phyloP scores from a whole-genome alignment of 2,113 vertebrate species.

The Cathartes aura region DNA sequence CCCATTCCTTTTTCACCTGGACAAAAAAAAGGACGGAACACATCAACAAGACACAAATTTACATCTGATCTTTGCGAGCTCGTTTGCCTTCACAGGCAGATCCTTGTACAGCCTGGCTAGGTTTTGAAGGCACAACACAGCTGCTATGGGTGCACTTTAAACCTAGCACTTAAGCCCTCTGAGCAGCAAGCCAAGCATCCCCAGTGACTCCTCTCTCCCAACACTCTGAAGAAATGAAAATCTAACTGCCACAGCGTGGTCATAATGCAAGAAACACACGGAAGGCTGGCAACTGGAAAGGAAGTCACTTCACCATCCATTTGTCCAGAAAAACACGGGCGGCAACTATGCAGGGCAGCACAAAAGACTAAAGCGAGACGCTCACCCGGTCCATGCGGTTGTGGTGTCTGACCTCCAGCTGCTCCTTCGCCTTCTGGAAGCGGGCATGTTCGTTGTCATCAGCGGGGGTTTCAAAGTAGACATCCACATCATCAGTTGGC shows the following conservation, averaged over 20 bases:
- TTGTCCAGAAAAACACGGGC: background rate
- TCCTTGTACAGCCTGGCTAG: background rate
- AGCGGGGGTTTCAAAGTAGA: conserved; percentile 95
- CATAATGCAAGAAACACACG: background rate
- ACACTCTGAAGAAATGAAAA: background rate
- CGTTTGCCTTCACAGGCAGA: background rate
- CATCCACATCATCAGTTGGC: conserved; percentile 93
- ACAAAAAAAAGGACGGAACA: background rate
- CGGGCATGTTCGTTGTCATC: conserved; percentile 96
- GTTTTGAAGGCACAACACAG: background rate
- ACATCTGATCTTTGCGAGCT: background rate
- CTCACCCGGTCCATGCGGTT: conserved; percentile 96
- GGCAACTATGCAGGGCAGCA: accelerated
- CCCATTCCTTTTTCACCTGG: conserved; percentile 97
- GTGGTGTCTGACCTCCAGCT: conserved; percentile 93
- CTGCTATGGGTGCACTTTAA: background rate
- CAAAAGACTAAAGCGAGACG: no score
- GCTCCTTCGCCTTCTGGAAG: conserved; percentile 97
- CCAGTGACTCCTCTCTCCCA: background rate
- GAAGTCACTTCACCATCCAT: background rate
- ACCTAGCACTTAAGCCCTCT: background rate
- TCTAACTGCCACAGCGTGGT: background rate
- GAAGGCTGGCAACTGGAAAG: background rate
- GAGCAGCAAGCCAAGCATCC: background rate
- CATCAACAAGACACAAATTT: background rate